Percentiles rank a stretch among this genome's conserved stretches.
Conservation (phyloP, 2,888 invertebrate species). For the Leptinotarsa peninsularis region DNA sequence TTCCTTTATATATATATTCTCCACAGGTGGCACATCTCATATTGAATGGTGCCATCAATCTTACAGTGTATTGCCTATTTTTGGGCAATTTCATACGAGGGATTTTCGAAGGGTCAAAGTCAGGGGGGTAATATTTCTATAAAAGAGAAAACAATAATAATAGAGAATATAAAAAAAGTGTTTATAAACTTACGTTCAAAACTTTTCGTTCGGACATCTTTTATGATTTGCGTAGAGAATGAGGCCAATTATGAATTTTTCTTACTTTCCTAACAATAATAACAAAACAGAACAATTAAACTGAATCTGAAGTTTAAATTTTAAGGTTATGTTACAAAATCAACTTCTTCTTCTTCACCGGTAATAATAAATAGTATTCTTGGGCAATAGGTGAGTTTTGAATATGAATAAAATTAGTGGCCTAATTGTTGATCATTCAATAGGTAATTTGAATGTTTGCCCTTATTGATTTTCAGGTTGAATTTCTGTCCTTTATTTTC, state of each 20-base stretch:
- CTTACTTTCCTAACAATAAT: background rate
- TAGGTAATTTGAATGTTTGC: too few species aligned
- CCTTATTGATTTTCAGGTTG: too few species aligned
- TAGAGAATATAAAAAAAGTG: background rate
- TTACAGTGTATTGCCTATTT: slow-evolving; percentile 96
- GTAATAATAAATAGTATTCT: too few species aligned
- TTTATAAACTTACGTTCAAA: slow-evolving; percentile 34
- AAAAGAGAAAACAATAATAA: slow-evolving; percentile 59
- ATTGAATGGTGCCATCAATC: slow-evolving; percentile 99
- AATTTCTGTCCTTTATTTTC: too few species aligned
- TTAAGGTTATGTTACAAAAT: background rate
- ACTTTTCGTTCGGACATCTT: slow-evolving; percentile 44
- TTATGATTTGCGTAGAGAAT: background rate
- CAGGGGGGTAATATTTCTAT: slow-evolving; percentile 99
- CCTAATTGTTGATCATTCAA: too few species aligned
- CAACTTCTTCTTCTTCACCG: too few species aligned
- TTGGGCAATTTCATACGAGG: slow-evolving; percentile 96
- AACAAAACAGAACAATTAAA: background rate
- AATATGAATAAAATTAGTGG: too few species aligned
- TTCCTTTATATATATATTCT: slow-evolving; percentile 99
- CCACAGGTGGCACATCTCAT: slow-evolving; percentile 99
- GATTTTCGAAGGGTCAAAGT: slow-evolving; percentile 99
- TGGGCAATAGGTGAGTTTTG: too few species aligned
- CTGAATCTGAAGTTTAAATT: background rate
- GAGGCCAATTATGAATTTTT: too few species aligned